Evolutionary conservation across 2,888 invertebrate species (phyloP).

Genomic region (Halictus ligatus): DNA sequence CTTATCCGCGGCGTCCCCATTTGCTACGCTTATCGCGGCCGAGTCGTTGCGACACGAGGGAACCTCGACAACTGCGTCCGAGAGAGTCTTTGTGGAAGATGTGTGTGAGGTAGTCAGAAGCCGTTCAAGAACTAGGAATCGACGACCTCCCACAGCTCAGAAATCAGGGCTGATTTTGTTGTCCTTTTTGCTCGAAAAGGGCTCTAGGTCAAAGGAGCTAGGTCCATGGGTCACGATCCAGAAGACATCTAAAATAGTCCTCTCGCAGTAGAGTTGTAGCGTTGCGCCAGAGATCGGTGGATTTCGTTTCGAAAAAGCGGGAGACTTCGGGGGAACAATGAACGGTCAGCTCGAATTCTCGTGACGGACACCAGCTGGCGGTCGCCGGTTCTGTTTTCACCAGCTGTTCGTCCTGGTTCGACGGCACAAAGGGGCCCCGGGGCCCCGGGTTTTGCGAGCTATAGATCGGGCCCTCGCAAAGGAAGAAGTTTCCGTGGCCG

Average conservation of each 20-base stretch:
- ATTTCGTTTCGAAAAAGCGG: neutral
- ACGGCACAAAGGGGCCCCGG: constrained; percentile 57
- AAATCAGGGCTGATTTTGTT: too few relatives aligned
- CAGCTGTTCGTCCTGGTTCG: constrained; percentile 60
- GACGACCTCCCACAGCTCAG: neutral
- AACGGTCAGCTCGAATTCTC: neutral
- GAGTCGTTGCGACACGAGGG: too few relatives aligned
- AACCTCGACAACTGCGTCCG: neutral
- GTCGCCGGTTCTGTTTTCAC: constrained; percentile 62
- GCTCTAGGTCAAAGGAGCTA: too few relatives aligned
- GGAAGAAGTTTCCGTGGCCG: constrained; percentile 54
- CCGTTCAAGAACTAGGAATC: neutral
- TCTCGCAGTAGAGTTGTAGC: too few relatives aligned
- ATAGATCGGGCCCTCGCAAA: neutral
- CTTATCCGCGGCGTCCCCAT: neutral
- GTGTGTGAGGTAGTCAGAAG: too few relatives aligned
- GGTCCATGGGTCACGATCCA: too few relatives aligned
- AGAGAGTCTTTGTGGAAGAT: neutral
- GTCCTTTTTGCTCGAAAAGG: too few relatives aligned
- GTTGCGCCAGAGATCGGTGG: neutral
- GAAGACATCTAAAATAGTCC: too few relatives aligned
- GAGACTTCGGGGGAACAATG: constrained; percentile 1
- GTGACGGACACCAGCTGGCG: constrained; percentile 60
- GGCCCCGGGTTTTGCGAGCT: constrained; percentile 20
- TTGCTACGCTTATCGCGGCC: neutral